Percentiles rank a stretch among this genome's conserved stretches.
Evolutionary conservation across 2,888 invertebrate genomes (phyloP).

Genomic region (Villa cingulata): DNA sequence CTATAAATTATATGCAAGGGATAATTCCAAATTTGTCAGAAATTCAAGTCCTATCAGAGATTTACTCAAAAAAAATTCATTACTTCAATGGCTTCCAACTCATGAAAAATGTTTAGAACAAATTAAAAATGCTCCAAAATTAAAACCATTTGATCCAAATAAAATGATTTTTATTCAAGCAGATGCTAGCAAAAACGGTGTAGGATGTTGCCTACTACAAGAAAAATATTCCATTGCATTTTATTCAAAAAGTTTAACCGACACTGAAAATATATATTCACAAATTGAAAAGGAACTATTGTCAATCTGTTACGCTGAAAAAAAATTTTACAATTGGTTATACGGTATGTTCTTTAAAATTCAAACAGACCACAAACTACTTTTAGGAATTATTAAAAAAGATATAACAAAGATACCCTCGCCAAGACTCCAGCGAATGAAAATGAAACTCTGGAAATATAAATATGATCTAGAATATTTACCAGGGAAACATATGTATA

Average conservation of each 20-base stretch:
- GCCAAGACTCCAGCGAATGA: too few species aligned
- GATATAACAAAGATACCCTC: too few species aligned
- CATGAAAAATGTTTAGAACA: slow-evolving; percentile 10
- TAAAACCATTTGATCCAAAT: too few species aligned
- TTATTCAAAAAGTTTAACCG: too few species aligned
- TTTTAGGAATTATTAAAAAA: slow-evolving; percentile 8
- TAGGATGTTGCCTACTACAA: too few species aligned
- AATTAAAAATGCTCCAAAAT: slow-evolving; percentile 10
- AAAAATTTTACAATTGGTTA: too few species aligned
- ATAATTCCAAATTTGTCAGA: slow-evolving; percentile 13
- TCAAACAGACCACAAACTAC: slow-evolving; percentile 13
- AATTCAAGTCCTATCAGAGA: slow-evolving; percentile 8
- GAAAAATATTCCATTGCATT: too few species aligned
- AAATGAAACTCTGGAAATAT: too few species aligned
- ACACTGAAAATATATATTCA: slow-evolving; percentile 9
- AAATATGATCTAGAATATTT: slow-evolving; percentile 16
- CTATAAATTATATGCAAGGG: slow-evolving; percentile 16
- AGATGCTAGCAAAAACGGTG: too few species aligned
- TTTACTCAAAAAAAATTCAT: too few species aligned
- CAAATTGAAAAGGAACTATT: slow-evolving; percentile 12
- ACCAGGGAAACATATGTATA: slow-evolving; percentile 16
- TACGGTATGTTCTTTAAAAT: slow-evolving; percentile 12
- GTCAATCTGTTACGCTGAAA: slow-evolving; percentile 15
- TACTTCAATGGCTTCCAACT: too few species aligned
- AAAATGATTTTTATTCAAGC: too few species aligned